Evolutionary conservation across 1,140 invertebrate genomes (phyloP), one percentile per base, ranked within the genome.

Genomic region (Heliconius melpomene): DNA sequence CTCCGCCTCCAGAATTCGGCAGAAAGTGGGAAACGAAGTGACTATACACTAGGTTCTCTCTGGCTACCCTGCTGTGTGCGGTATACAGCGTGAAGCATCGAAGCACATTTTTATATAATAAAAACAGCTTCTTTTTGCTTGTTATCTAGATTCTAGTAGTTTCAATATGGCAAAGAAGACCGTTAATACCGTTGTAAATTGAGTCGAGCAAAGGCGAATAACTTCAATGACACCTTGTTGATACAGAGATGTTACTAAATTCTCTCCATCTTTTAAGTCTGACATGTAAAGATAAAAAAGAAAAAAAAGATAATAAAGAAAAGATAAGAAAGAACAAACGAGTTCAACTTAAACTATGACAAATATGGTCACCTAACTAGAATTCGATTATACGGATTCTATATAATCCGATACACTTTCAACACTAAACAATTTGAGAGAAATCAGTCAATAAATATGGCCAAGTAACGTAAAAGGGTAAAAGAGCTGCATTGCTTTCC

Each of bases 341-440:
- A 23, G 9, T 29, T 66, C 1, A 16, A 66, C 60, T 5, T 66
- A 16, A 16, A 46, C 40, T 5, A 46, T 3, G 11, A 66, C 54
- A 66, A 66, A 66, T 16, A 66, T 29, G 60, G 60, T 66, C 60
- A 66, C 13, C 11, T 29, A 13, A 29, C 60, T 66, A 66, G 60
- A 66, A 66, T 66, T 66, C 26, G 13, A 66, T 66, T 29, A 66
- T 66, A 66, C 29, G 23, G 60, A 29, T 29, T 26, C 26, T 11
- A 66, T 29, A 75, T 2, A 71, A 79, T 75, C 72, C 74, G 78
- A 70, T 72, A 71, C 78, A 75, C 78, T 79, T 74, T 75, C 78
- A 18, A 79, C 23, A 78, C 71, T 73, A 79, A 72, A 66, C 46
- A 70, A 57, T 79, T 75, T 79, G 13, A 75, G 78, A 71, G 73